Evolutionary conservation across 2,888 invertebrate species (phyloP), one percentile per base, ranked within the genome.

Genomic region (Mongoloraphidia duomilia): DNA sequence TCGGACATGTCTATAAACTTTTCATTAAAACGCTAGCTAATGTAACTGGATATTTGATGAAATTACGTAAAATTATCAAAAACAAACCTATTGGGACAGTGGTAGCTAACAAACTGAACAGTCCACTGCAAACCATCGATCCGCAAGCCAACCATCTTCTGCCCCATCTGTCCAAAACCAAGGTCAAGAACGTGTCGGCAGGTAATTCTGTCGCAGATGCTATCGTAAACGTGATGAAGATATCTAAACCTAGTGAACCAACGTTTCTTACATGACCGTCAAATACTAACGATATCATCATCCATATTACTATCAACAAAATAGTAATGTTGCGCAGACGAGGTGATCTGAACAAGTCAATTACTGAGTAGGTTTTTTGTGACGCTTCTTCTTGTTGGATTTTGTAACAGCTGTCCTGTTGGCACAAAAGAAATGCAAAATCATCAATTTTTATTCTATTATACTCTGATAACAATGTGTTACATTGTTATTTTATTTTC

Each of bases 201-300:
- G 90, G 90, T 44, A 90, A 67, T 61, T 90, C 89, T 0, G 89
- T 89, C 2, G 84, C 83, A 1, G 82, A 82, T 0, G 90, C 89
- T 3, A 89, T 76, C 0, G 89, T 87, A 61, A 90, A 90, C 0
- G 89, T 89, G 49, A 89, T 63, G 63, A 89, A 90, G n/a, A 89
- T 78, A 58, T 89, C 81, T 56, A 88, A 66, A 0, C 88, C 88
- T 40, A 91, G 67, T 9, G 88, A 84, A 1, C 87, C 85, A 0
- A 91, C 89, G 62, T 90, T 91, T 60, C 91, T 73, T 12, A 90
- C 89, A 62, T 92, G 91, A 0, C 89, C 89, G 60, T 91, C 89
- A 64, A 90, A 89, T 1, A 88, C 87, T 60, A 91, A 61, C 0
- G 89, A 87, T 49, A 90, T 85, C n/a, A 84, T 80, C 84, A 89